Evolutionary conservation across 1,140 invertebrate species (phyloP).

Genomic region (Drosophila triauraria): DNA sequence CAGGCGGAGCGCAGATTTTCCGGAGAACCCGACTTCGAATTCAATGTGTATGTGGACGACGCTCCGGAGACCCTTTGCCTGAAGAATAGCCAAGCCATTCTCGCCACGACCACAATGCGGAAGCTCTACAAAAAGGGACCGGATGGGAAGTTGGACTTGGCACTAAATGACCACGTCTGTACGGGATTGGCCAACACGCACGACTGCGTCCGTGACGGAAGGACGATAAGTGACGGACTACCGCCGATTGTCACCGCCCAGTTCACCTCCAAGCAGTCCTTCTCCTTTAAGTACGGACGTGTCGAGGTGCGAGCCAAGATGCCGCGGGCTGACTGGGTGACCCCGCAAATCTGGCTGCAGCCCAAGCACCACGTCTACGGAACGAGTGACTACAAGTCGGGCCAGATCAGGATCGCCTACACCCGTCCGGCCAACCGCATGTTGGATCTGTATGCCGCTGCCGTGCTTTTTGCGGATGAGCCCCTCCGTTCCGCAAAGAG

Average conservation of each 20-base stretch:
- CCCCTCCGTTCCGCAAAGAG: conserved; percentile 60
- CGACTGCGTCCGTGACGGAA: conserved; percentile 84
- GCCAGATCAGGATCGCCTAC: conserved; percentile 86
- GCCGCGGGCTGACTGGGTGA: conserved; percentile 90
- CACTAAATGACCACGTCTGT: conserved; percentile 68
- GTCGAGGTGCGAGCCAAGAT: conserved; percentile 90
- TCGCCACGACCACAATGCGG: conserved; percentile 87
- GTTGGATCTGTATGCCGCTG: conserved; percentile 80
- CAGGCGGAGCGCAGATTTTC: conserved; percentile 82
- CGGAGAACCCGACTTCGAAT: conserved; percentile 86
- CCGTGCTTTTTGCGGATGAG: conserved; percentile 66
- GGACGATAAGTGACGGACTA: conserved; percentile 64
- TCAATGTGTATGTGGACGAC: conserved; percentile 88
- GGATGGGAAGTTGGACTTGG: conserved; percentile 84
- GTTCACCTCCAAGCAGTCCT: conserved; percentile 87
- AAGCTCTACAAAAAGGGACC: conserved; percentile 85
- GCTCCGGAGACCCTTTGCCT: conserved; percentile 86
- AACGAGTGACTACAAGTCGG: conserved; percentile 82
- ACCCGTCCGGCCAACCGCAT: conserved; percentile 81
- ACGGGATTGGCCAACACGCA: conserved; percentile 83
- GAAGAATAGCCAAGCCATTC: conserved; percentile 86
- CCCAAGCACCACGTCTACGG: conserved; percentile 85
- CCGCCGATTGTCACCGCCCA: conserved; percentile 88
- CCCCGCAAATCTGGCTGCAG: conserved; percentile 88
- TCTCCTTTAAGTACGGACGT: conserved; percentile 89